Evolutionary conservation across 2,113 vertebrate species (phyloP).

Genomic region (Aspidoscelis tigris): DNA sequence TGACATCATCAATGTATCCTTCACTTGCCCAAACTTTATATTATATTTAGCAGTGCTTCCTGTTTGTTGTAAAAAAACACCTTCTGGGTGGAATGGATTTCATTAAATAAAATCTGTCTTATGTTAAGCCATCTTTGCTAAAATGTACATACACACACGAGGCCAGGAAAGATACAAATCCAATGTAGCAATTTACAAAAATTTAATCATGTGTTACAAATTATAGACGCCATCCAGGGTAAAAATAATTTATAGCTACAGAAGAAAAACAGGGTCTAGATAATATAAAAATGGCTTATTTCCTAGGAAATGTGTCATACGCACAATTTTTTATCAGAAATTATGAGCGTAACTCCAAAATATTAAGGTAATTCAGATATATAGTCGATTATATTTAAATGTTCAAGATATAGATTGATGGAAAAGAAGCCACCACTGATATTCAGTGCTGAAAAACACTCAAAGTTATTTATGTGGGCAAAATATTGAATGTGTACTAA

Average conservation of each 20-base stretch:
- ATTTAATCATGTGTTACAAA: conserved; percentile 37
- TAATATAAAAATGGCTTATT: conserved; percentile 23
- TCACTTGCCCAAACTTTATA: conserved; percentile 77
- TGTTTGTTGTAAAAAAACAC: conserved; percentile 79
- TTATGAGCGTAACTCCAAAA: conserved; percentile 10
- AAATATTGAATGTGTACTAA: not conserved
- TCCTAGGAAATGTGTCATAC: conserved; percentile 32
- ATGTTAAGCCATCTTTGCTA: conserved; percentile 70
- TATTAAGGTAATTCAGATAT: conserved; percentile 18
- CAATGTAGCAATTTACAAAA: conserved; percentile 48
- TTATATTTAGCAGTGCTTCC: conserved; percentile 78
- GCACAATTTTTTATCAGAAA: not conserved
- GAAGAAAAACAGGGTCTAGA: conserved; percentile 5
- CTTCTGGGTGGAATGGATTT: conserved; percentile 73
- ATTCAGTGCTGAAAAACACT: not conserved
- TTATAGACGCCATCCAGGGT: conserved; percentile 17
- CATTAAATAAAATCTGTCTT: conserved; percentile 70
- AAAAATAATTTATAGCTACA: conserved; percentile 6
- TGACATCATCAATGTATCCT: conserved; percentile 85
- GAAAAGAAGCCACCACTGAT: not conserved
- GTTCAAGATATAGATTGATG: not conserved
- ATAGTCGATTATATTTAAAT: not conserved
- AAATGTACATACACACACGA: conserved; percentile 30
- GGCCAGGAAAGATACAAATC: conserved; percentile 38
- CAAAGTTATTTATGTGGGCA: not conserved